Evolutionary conservation across 1,140 invertebrate genomes (phyloP), one percentile per base, ranked within the genome.

Genomic region (Dolichoris vasculosae): DNA sequence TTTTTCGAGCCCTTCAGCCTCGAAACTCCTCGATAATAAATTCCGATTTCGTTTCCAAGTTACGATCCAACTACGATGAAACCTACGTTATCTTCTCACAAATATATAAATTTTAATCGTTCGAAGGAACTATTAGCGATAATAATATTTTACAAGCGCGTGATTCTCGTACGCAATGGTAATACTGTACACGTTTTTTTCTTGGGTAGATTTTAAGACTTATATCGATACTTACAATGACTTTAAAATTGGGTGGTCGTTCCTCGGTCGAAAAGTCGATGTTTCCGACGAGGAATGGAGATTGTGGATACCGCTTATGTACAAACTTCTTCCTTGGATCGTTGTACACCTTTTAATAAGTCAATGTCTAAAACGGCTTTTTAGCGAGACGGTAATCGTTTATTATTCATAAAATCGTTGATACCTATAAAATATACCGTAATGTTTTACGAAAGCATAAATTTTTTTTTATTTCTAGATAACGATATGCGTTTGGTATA

Each of bases 231-330:
- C 77, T 1, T 91, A 92, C 40, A 75, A 88, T 76, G 93, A 93
- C 86, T 93, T 93, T 83, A 85, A 59, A 71, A 83, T 88, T 46
- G 94, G 94, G 78, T 94, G 94, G 93, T 85, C 73, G 9, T 92
- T 93, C 90, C 82, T 94, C 26, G 88, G 89, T 40, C 90, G 92
- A 86, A 93, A 92, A 87, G 90, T 91, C 86, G 95, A 95, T 88
- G 86, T 89, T 59, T 90, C 93, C 7, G 95, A 95, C 90, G 88
- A 92, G 83, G 95, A 95, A 91, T 95, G 94, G 94, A 89, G 89
- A 86, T 90, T 91, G 4, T 94, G 93, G 88, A 92, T 91, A 43
- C 91, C 91, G 46, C 87, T 94, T 2, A 85, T 94, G 20, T 87
- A 86, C 48, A 90, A 85, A 86, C 79, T 93, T 69, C 88, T 89